Percentiles rank a stretch among this genome's conserved stretches.
Evolutionary conservation across 1,140 invertebrate species (phyloP).

Genomic region (Drosophila seguyi): DNA sequence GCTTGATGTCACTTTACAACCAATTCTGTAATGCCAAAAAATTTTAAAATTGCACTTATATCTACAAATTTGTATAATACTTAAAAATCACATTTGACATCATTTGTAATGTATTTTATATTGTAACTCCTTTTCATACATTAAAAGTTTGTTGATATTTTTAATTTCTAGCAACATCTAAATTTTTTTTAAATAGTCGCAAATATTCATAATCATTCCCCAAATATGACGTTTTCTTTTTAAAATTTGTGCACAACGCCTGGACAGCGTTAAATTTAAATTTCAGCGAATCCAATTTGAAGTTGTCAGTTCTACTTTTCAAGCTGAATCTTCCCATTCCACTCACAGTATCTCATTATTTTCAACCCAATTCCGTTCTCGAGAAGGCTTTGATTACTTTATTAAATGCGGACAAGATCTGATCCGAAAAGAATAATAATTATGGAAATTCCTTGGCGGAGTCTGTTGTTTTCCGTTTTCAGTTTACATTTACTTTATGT

Average conservation of each 20-base stretch:
- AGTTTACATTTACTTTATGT: constrained; percentile 42
- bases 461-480: constrained; percentile 40
- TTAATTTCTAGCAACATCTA: too few species aligned
- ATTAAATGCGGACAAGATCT: constrained; percentile 74
- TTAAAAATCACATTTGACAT: too few species aligned
- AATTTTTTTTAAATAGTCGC: too few species aligned
- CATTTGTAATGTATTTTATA: too few species aligned
- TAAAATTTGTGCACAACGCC: too few species aligned
- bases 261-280: neutral
- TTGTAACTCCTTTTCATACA: too few species aligned
- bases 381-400: constrained; percentile 76
- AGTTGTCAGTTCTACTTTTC: constrained; percentile 16
- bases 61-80: too few species aligned
- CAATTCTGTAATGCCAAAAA: too few species aligned
- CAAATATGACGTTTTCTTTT: neutral
- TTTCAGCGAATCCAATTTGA: constrained; percentile 14
- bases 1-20: neutral
- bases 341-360: constrained; percentile 26
- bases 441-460: constrained; percentile 53
- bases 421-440: constrained; percentile 72
- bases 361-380: constrained; percentile 48
- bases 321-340: constrained; percentile 19
- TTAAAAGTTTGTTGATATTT: too few species aligned
- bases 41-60: too few species aligned
- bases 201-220: neutral